These are phyloP conservation scores for Amblyteles armatorius DNA, from an alignment of 2,888 invertebrate species.

Conservation along the genomic window DNA sequence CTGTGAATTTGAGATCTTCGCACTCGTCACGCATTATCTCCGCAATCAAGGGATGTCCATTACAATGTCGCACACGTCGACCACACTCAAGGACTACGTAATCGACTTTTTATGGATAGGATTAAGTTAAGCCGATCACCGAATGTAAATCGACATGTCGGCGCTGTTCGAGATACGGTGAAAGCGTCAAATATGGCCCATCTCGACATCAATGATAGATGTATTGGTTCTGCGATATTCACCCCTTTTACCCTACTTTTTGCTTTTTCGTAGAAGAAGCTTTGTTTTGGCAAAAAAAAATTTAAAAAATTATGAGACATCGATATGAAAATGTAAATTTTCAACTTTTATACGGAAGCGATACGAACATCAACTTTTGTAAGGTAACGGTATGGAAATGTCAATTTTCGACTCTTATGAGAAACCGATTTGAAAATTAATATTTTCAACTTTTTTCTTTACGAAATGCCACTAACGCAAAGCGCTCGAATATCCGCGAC, in stretches of 20 bases:
- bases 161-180: no score
- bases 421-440: background rate
- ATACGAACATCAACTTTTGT: no score
- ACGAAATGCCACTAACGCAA: slow-evolving; percentile 1
- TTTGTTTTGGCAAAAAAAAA: no score
- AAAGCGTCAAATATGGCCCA: no score
- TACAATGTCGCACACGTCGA: background rate
- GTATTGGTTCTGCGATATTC: background rate
- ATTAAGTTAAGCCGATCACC: slow-evolving; percentile 5
- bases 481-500: background rate
- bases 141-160: background rate
- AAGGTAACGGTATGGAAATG: no score
- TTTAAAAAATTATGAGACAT: no score
- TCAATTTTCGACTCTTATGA: no score
- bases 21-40: background rate
- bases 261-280: no score
- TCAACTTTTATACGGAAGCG: no score
- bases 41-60: background rate
- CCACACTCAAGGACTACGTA: background rate
- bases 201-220: no score
- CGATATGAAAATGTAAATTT: no score
- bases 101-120: background rate
- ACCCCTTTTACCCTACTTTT: no score
- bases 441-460: background rate
- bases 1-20: background rate